Percentiles rank a stretch among this genome's conserved stretches.
Evolutionary conservation across 2,113 vertebrate species (phyloP).

Genomic region (Rhinoptilus africanus): DNA sequence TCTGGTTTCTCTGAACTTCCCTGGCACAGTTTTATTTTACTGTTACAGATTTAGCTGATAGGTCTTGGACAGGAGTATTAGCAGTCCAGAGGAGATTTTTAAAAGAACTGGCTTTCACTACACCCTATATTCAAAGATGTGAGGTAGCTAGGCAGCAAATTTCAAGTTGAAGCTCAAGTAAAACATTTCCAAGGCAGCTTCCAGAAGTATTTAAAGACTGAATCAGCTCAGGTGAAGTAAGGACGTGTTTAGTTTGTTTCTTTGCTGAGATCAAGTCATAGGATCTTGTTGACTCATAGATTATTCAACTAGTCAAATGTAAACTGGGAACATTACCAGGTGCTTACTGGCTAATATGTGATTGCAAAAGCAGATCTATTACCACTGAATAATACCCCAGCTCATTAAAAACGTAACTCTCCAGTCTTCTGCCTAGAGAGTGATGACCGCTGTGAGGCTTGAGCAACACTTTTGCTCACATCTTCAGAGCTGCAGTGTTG

Average conservation of each 20-base stretch:
- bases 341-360: not conserved
- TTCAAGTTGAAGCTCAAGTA: not conserved
- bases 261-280: not conserved
- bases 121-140: not conserved
- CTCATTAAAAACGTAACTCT: not conserved
- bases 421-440: not conserved
- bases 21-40: not conserved
- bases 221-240: not conserved
- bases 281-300: not conserved
- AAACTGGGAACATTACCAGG: not conserved
- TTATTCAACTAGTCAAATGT: not conserved
- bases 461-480: not conserved
- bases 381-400: not conserved
- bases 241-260: not conserved
- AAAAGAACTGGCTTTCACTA: not conserved
- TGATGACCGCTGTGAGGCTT: not conserved
- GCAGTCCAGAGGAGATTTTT: not conserved
- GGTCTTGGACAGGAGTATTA: not conserved
- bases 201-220: not conserved
- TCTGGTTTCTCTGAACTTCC: not conserved
- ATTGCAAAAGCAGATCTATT: not conserved
- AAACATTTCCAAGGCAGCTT: not conserved
- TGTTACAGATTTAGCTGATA: not conserved
- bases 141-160: not conserved
- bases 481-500: not conserved